phyloP scores from a whole-genome alignment of 2,797 vertebrate genomes.

The Petrocephalus sullivani region DNA sequence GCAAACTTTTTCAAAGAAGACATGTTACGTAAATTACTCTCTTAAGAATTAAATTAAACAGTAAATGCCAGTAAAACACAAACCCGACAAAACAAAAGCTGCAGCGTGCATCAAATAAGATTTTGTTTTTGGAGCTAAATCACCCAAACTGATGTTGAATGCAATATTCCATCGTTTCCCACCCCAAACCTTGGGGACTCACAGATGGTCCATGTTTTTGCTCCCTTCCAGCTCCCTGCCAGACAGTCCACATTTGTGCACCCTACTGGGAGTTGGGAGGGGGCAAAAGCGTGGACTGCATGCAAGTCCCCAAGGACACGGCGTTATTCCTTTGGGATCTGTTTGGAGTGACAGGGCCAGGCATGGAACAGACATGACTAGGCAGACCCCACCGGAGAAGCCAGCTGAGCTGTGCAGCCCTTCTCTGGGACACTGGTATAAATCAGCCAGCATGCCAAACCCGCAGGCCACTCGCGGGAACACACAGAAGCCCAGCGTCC shows the following conservation, averaged over 20 bases:
- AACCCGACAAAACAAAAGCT: background rate
- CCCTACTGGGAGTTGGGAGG: background rate
- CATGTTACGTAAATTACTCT: background rate
- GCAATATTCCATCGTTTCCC: background rate
- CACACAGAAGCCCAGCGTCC: conserved; percentile 45
- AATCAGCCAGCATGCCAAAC: conserved; percentile 52
- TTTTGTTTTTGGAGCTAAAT: background rate
- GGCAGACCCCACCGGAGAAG: conserved; percentile 54
- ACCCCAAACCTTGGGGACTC: background rate
- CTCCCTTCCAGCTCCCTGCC: background rate
- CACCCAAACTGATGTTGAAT: background rate
- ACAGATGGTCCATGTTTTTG: background rate
- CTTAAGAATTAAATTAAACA: background rate
- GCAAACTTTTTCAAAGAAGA: conserved; percentile 29
- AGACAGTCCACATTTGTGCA: background rate
- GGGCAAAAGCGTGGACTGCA: background rate
- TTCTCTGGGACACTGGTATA: conserved; percentile 53
- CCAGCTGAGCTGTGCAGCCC: conserved; percentile 55
- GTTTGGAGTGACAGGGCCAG: conserved; percentile 29
- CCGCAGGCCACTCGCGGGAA: conserved; percentile 56
- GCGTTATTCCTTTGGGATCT: background rate
- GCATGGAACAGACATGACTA: conserved; percentile 28
- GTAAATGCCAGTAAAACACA: background rate
- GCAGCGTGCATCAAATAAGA: background rate
- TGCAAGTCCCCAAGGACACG: background rate